Conservation (phyloP, 1,140 invertebrate species). For the Aphaenogaster rudis region DNA sequence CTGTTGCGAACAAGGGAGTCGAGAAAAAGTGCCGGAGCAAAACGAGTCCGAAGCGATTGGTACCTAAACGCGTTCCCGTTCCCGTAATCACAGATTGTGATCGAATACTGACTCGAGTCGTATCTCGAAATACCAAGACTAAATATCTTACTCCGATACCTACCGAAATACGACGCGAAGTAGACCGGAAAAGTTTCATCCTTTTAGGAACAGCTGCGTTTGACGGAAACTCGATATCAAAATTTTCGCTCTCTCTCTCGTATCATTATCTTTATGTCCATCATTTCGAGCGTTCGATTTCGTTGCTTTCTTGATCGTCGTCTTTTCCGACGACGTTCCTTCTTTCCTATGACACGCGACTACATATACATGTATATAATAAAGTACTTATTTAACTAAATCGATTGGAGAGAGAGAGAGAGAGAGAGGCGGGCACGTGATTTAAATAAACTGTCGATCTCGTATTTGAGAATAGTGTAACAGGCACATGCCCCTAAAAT, state of each 20-base stretch:
- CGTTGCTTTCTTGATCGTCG: background rate
- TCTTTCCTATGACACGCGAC: background rate
- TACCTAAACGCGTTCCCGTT: background rate
- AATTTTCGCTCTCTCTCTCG: slow-evolving; percentile 9
- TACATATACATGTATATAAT: background rate
- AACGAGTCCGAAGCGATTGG: background rate
- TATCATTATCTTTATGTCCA: slow-evolving; percentile 49
- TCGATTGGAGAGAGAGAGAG: background rate
- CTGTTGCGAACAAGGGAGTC: background rate
- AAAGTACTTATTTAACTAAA: slow-evolving; percentile 23
- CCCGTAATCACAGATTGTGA: background rate
- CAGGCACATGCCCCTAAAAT: slow-evolving; percentile 5
- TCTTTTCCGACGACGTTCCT: background rate
- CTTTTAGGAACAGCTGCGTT: slow-evolving; percentile 39
- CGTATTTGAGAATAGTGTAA: background rate
- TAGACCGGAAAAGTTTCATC: slow-evolving; percentile 31
- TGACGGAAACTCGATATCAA: slow-evolving; percentile 57
- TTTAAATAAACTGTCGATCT: slow-evolving; percentile 41
- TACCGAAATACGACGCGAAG: slow-evolving; percentile 15
- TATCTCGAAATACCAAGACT: slow-evolving; percentile 15
- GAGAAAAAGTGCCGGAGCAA: background rate
- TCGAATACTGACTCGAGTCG: background rate
- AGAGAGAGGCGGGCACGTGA: background rate
- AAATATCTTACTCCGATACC: slow-evolving; percentile 15
- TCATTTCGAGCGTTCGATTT: slow-evolving; percentile 25